Percentiles rank a stretch among this genome's conserved stretches.
These are phyloP conservation scores for Lagocephalus sceleratus DNA, from an alignment of 2,797 vertebrate species.

Conservation along the genomic window DNA sequence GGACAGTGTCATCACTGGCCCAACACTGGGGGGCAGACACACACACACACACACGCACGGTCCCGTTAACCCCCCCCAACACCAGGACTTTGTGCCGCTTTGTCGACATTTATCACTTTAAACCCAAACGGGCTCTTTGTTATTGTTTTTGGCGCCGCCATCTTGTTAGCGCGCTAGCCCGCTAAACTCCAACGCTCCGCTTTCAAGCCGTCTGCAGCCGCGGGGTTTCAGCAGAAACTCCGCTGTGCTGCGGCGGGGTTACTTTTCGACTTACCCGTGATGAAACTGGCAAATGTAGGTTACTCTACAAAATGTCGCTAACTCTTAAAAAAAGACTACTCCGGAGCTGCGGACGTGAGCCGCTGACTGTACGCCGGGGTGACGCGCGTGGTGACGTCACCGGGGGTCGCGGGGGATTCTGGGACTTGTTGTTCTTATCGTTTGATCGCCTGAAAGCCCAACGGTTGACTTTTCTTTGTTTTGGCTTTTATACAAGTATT, in stretches of 20 bases:
- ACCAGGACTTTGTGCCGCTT: background rate
- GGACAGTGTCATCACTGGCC: slow-evolving; percentile 44
- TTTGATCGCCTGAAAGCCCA: no score
- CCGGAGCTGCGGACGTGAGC: slow-evolving; percentile 17
- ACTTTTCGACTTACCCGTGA: slow-evolving; percentile 14
- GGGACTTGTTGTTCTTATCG: slow-evolving; percentile 37
- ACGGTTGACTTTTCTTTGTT: no score
- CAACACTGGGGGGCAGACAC: slow-evolving; percentile 2
- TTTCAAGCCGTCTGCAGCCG: background rate
- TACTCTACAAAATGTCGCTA: background rate
- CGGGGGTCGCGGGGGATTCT: slow-evolving; percentile 8
- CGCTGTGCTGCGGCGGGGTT: rapidly evolving
- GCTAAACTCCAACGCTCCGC: slow-evolving; percentile 12
- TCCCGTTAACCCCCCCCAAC: no score
- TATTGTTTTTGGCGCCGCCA: slow-evolving; percentile 47
- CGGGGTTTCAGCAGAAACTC: background rate
- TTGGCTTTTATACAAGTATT: no score
- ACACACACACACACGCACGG: no score
- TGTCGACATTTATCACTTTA: background rate
- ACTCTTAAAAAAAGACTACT: slow-evolving; percentile 6
- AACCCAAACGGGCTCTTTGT: slow-evolving; percentile 12
- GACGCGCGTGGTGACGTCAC: slow-evolving; percentile 44
- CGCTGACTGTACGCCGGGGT: slow-evolving; percentile 36
- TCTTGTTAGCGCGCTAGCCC: slow-evolving; percentile 38
- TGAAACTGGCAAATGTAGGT: background rate